These are phyloP conservation scores for Pangasius mekongensis DNA, from an alignment of 2,797 vertebrate species.

Conservation along the genomic window DNA sequence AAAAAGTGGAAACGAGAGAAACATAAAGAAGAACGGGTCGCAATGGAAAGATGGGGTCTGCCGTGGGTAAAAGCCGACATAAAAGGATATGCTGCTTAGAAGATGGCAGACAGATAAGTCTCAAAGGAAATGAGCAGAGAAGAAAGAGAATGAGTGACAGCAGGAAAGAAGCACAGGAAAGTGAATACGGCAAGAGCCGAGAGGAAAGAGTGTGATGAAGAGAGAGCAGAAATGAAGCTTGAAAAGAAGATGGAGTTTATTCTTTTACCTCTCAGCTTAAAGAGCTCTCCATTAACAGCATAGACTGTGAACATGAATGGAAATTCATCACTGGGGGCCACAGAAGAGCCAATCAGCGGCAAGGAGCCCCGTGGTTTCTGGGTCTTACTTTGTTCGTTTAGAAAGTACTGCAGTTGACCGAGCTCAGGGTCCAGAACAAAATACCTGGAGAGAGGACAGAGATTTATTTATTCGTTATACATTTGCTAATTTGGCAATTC, in stretches of 20 bases:
- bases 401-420: conserved; percentile 86
- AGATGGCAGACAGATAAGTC: conserved; percentile 30
- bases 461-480: not conserved
- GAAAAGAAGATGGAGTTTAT: not conserved
- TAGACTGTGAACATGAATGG: conserved; percentile 88
- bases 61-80: conserved; percentile 25
- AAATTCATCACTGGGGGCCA: conserved; percentile 83
- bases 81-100: conserved; percentile 28
- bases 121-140: conserved; percentile 9
- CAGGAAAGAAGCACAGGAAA: conserved; percentile 17
- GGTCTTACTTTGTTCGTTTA: conserved; percentile 83
- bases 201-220: not conserved
- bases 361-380: conserved; percentile 86
- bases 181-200: conserved; percentile 18
- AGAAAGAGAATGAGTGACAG: conserved; percentile 33
- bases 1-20: conserved; percentile 22
- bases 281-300: conserved; percentile 83
- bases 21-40: conserved; percentile 25
- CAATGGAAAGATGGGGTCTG: conserved; percentile 10
- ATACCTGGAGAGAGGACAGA: conserved; percentile 75
- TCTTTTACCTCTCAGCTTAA: conserved; percentile 86
- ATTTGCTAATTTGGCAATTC: not conserved
- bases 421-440: conserved; percentile 88
- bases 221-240: conserved; percentile 13
- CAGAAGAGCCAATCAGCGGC: conserved; percentile 83